These are phyloP conservation scores for Cryptomyrus ogoouensis DNA, from an alignment of 2,113 vertebrate species.

Conservation along the genomic window DNA sequence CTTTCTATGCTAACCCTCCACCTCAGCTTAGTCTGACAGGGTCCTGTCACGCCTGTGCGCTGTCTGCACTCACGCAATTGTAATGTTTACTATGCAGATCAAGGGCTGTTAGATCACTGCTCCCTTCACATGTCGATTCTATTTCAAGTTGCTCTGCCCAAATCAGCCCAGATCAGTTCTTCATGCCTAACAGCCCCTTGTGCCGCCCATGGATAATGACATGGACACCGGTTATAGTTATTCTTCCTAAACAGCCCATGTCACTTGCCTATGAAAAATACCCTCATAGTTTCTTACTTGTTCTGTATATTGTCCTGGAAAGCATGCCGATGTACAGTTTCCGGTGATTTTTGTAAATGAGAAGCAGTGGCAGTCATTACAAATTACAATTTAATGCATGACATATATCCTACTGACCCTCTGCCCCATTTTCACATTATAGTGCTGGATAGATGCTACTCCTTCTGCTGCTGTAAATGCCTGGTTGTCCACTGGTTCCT, in stretches of 20 bases:
- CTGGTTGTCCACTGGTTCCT: neutral
- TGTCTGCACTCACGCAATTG: conserved; percentile 60
- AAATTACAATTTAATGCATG: conserved; percentile 13
- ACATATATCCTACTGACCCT: neutral
- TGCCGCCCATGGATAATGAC: conserved; percentile 27
- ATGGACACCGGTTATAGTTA: conserved; percentile 28
- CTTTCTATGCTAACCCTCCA: conserved; percentile 45
- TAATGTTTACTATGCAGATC: conserved; percentile 84
- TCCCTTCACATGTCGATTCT: conserved; percentile 33
- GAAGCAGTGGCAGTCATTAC: neutral
- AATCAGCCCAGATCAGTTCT: conserved; percentile 27
- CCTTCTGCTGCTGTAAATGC: neutral
- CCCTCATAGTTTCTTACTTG: conserved; percentile 43
- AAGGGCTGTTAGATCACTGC: conserved; percentile 62
- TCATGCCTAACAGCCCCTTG: conserved; percentile 36
- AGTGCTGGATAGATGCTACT: neutral
- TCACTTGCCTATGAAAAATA: conserved; percentile 52
- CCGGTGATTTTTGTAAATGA: conserved; percentile 3
- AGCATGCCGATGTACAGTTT: conserved; percentile 56
- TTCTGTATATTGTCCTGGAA: conserved; percentile 42
- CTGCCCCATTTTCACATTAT: neutral
- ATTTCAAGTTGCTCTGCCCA: conserved; percentile 36
- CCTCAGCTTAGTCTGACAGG: conserved; percentile 44
- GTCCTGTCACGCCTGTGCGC: conserved; percentile 45
- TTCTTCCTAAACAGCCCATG: conserved; percentile 47